Percentiles rank a stretch among this genome's conserved stretches.
phyloP scores from a whole-genome alignment of 2,797 vertebrate genomes.

The Pithecia hirsuta region DNA sequence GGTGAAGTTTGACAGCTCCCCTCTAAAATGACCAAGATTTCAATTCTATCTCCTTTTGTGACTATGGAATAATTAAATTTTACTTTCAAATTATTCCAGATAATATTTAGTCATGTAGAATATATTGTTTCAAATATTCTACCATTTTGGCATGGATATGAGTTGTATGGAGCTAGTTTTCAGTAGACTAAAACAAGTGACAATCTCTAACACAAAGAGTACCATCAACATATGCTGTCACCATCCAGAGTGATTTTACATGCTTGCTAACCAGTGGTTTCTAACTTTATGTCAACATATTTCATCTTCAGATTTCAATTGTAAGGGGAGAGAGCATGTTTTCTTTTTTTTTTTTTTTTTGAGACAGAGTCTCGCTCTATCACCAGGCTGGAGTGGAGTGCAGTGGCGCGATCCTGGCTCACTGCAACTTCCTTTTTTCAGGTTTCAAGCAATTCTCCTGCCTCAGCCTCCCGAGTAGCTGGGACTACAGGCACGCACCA shows the following conservation, averaged over 20 bases:
- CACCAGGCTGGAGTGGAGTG: no score
- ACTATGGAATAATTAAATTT: not conserved
- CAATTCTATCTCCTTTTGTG: not conserved
- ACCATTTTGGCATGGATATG: constrained; percentile 32
- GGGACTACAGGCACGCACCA: no score
- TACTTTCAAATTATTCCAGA: not conserved
- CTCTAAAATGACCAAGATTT: not conserved
- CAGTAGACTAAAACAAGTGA: constrained; percentile 43
- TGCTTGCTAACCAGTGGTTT: not conserved
- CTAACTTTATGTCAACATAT: constrained; percentile 38
- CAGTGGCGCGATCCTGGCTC: no score
- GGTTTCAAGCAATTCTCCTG: no score
- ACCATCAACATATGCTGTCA: constrained; percentile 40
- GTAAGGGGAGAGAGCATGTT: not conserved
- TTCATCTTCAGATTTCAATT: constrained; percentile 8
- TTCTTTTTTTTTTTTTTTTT: no score
- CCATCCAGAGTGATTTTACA: not conserved
- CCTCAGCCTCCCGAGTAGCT: no score
- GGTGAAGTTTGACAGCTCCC: not conserved
- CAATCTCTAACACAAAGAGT: not conserved
- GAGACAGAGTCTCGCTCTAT: no score
- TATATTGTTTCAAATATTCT: not conserved
- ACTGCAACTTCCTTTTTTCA: no score
- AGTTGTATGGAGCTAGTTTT: constrained; percentile 52
- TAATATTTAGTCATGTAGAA: not conserved